Base-by-base conservation (phyloP, 1,140 invertebrate genomes). In the Caenorhabditis latens region DNA sequence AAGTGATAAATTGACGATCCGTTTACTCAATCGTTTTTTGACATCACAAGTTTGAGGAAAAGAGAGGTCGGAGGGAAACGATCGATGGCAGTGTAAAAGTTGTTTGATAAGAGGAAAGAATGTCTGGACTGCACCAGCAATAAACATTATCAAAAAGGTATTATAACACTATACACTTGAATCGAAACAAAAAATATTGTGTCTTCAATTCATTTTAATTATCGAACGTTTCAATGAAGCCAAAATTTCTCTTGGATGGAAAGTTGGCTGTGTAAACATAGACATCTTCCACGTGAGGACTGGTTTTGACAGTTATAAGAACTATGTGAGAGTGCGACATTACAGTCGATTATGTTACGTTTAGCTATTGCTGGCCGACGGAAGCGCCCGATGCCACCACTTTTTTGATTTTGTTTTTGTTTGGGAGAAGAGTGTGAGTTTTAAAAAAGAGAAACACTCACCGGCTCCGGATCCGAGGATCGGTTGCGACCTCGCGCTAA, bases 401-500 rank as follows among this genome's bases (percentile, higher is more conserved):
- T 53, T 88, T 85, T 19, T 58, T 9, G 21, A 58, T 43, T 42
- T 58, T 43, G 71, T 43, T 48, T 89, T 85, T 58, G 50, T 85
- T 79, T 79, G 71, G 71, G 50, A 53, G 71, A 6, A 79, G 11
- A 46, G 24, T 3, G 6, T 46, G 5, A 46, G 46, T 9, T 50
- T 48, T 50, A 24, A 50, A 9, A 79, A 50, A 50, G 53, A 8
- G 43, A 79, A 79, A 79, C 46, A 79, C 71, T 79, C 46, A 79
- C 71, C 43, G 71, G 46, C 21, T 79, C 71, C 71, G 71, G 71
- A 79, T 79, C 71, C 53, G 71, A 79, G n/a, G 71, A 79, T 50
- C 71, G 71, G 71, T 79, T 48, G 21, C 84, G 46, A 50, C 58
- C 58, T 79, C 71, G 71, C 48, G 83, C 50, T 57, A 91, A 79